Evolutionary conservation across 2,888 invertebrate genomes (phyloP), one percentile per base, ranked within the genome.

Genomic region (Charanyca ferruginea): DNA sequence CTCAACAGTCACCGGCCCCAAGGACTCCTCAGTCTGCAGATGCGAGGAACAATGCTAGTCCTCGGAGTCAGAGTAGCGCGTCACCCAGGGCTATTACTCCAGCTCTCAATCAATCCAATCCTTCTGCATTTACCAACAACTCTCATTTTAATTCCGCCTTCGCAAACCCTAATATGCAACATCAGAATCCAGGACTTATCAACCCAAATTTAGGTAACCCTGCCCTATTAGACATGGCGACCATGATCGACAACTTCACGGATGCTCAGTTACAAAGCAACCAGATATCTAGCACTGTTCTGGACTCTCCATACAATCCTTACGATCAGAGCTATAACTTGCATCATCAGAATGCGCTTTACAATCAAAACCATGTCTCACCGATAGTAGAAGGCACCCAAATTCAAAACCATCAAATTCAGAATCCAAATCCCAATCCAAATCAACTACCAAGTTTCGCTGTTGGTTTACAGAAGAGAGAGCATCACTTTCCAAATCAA

Each of bases 201-300:
- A 93, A 96, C 66, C 91, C 95, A 0, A 95, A 94, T 75, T 77
- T 95, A 42, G 90, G 95, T 25, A 96, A 96, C 79, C 96, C 97
- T 41, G 96, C 96, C 35, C 93, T 97, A 16, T 91, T 97, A 79
- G 97, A 97, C 83, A 97, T 97, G 97, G 97, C 97, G 42, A 96
- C 97, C 7, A 97, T 97, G 97, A 97, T 97, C 73, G 97, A 97
- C 77, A 97, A 97, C 81, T 97, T 97, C 91, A 97, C 97, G 41
- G 97, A 97, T 85, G 97, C 97, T 20, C 98, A 98, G 86, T 91
- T 98, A 38, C 98, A 98, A 91, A 98, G 97, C 87, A 98, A 98
- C 86, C 98, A 98, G 91, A 98, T 98, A 77, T 98, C 98, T 44
- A 98, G 98, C 85, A 98, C 98, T 16, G 98, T 98, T 6, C 91